These are phyloP conservation scores for Condylostylus longicornis DNA, from an alignment of 1,140 invertebrate genomes.

Conservation along the genomic window DNA sequence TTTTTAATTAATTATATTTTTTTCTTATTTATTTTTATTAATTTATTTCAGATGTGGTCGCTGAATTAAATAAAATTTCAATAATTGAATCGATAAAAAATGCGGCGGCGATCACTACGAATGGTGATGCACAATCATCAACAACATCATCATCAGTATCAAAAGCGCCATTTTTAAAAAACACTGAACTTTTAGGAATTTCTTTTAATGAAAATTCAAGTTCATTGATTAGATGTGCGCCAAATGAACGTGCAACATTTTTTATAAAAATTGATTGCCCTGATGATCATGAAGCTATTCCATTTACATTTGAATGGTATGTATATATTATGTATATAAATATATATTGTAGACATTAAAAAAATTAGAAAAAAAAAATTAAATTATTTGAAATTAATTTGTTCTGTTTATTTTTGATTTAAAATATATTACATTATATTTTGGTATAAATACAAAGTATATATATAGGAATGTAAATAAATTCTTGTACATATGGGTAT, in stretches of 20 bases:
- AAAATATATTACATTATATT: too few species aligned
- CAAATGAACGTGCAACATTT: slow-evolving; percentile 28
- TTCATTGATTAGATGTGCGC: slow-evolving; percentile 23
- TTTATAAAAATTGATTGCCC: slow-evolving; percentile 31
- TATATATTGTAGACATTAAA: not conserved
- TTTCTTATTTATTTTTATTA: too few species aligned
- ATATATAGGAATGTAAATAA: too few species aligned
- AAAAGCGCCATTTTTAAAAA: slow-evolving; percentile 9
- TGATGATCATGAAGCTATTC: slow-evolving; percentile 22
- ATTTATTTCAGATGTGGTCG: too few species aligned
- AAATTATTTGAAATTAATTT: not conserved
- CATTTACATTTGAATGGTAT: slow-evolving; percentile 31
- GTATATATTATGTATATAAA: slow-evolving; percentile 5
- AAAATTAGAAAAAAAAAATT: not conserved
- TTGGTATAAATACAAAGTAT: too few species aligned
- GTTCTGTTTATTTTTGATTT: too few species aligned
- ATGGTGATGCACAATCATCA: not conserved
- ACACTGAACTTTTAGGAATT: too few species aligned
- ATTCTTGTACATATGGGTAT: too few species aligned
- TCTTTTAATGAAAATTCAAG: slow-evolving; percentile 30
- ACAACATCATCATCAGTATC: slow-evolving; percentile 2
- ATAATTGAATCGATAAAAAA: too few species aligned
- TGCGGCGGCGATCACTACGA: too few species aligned
- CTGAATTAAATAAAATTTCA: too few species aligned
- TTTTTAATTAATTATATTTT: too few species aligned